Base-by-base conservation (phyloP, 2,888 invertebrate species). In the Cremastinae sp. region DNA sequence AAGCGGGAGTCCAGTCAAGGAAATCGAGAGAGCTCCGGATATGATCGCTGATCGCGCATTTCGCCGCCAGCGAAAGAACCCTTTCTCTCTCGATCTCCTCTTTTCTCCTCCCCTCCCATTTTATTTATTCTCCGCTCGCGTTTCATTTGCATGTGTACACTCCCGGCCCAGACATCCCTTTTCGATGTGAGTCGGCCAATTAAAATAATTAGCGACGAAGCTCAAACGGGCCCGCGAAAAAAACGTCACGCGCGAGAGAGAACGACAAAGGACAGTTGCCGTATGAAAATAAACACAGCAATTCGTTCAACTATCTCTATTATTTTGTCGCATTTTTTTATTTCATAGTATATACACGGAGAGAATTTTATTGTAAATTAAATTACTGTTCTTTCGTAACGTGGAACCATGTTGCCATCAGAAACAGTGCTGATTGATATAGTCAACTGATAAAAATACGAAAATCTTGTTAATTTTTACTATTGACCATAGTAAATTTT, bases 131-230 rank as follows among this genome's bases (percentile, higher is more conserved):
- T 34, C 16, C 51, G 61, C 66, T 36, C 14, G 56, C 47, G 34
- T 34, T n/a, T 49, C 56, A 45, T 51, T 41, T 38, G 22, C 22
- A 56, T 47, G 58, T 22, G 14, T 41, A 53, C 41, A 41, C 10
- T 22, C 5, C 62, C 43, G 74, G 83, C 82, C 79, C 80, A 79
- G 80, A 81, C 84, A 84, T 83, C 84, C 83, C 89, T 88, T 88
- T 88, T 88, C 88, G 89, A 89, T 87, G 86, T 83, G 85, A 86
- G 86, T 87, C 89, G 88, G 86, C 89, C 89, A 89, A 89, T 89
- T 89, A 89, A 89, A 89, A 89, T 89, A 89, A 89, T 89, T 89
- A 89, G 89, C 88, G 87, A 89, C 88, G 87, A 86, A 88, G 86
- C 85, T 43, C 65, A 86, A 87, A 88, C 85, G 87, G 86, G 86